Base-by-base conservation (phyloP, 2,113 vertebrate species). In the Gymnorhina tibicen region DNA sequence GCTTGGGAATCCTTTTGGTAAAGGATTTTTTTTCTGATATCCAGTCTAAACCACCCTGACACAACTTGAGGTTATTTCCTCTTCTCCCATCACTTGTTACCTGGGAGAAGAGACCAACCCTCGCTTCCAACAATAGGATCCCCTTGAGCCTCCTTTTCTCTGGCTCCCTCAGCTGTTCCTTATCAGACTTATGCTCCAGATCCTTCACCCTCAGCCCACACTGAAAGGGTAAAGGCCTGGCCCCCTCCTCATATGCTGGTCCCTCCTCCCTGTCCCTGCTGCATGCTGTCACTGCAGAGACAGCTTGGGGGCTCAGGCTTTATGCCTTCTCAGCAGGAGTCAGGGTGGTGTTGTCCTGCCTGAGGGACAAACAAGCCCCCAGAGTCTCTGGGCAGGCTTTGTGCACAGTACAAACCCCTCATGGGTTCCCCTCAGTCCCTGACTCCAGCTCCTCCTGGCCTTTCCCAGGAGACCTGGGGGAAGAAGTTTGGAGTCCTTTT, bases 401-500 rank as follows among this genome's bases (percentile, higher is more conserved):
- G 41, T 55, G 27, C 13, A 11, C 14, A 32, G 27, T 17, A 28
- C 4, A 28, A 49, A 20, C 3, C 7, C 21, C 16, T 44, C 3
- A 2, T 28, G 49, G 15, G 10, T 53, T 18, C 7, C 4, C 5
- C 5, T 6, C 11, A 16, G 2, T 50, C 8, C 11, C 14, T 49
- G 35, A 58, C 32, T 86, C 16, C n/a, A 11, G 8, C 24, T 72
- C 11, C 30, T 80, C 8, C 66, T 58, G 47, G 13, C 11, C 30
- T 30, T 66, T 56, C 10, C 24, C 1, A 3, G 32, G 32, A 72
- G 5, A 8, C 4, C 11, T 39, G 3, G 7, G 24, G 19, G 7
- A 72, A 85, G 16, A 32, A 74, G 11, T 2, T 1, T 6, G 7
- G 3, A 30, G 20, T 26, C 24, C 17, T 47, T 59, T 26, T 72